Base-by-base conservation (phyloP, 37 sponge, comb jelly and placozoan genomes). In the Aplysina aerophoba region DNA sequence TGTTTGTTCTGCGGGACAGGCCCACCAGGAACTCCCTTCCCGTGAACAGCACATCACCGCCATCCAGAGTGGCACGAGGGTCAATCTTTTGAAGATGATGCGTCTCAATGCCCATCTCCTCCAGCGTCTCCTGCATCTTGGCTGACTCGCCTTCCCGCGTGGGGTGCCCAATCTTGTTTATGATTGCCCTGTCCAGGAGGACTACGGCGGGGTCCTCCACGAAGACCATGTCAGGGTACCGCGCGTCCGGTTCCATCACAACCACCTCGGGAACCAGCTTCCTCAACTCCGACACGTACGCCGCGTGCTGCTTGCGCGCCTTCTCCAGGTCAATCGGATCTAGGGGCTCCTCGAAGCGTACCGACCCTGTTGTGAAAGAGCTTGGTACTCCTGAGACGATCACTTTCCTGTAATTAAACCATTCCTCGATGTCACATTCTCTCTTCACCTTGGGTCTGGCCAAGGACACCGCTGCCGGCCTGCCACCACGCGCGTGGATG, bases 41-140 rank as follows among this genome's bases (percentile, higher is more conserved):
- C 1, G 95, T 94, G 54, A 94, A 94, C 22, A 94, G 39, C 15
- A 94, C 92, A 54, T 94, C 95, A 2, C 95, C 95, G 50, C 95
- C 95, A 59, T 94, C 95, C 75, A 94, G 16, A 1, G 37, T 67
- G 12, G 92, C 95, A 21, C 55, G 67, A 21, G 88, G 80, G 25
- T 74, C 69, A 2, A 72, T 37, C 12, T 80, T 41, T 12, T 21
- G n/a, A 1, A 75, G 44, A 11, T 73, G 59, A 33, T 58, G n/a
- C 79, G 87, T 87, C 59, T 88, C 92, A 12, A 86, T 65, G 25
- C 75, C 81, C 85, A 92, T 62, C 13, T 63, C 40, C 37, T 86
- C 92, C 2, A 94, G 59, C 15, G 77, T 80, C 20, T 54, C 41
- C 27, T 60, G 60, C 72, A 91, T 81, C 27, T 33, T 39, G 20